Evolutionary conservation across 92 coral and sea anemone species (phyloP).

Genomic region (Nematostella vectensis): DNA sequence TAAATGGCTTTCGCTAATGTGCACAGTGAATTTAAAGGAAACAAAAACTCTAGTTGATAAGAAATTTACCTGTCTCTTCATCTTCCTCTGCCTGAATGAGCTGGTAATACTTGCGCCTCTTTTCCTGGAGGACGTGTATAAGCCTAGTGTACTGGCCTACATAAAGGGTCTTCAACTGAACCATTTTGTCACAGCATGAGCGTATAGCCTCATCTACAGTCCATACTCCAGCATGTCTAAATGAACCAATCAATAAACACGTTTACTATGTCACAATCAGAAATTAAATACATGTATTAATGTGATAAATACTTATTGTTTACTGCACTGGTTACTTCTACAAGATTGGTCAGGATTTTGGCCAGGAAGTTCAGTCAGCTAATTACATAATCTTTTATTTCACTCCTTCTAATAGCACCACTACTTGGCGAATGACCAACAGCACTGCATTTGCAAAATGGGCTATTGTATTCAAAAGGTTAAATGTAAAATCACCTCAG

Average conservation of each 20-base stretch:
- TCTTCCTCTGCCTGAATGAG: slow-evolving; percentile 81
- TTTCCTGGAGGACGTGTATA: slow-evolving; percentile 82
- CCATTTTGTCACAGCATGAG: slow-evolving; percentile 88
- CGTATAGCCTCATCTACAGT: slow-evolving; percentile 83
- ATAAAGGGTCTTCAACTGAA: slow-evolving; percentile 69
- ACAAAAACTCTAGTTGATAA: too few relatives aligned
- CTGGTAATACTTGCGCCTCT: slow-evolving; percentile 74
- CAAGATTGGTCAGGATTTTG: not conserved
- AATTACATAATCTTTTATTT: too few relatives aligned
- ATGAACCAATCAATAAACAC: not conserved
- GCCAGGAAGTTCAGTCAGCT: too few relatives aligned
- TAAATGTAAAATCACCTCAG: slow-evolving; percentile 50
- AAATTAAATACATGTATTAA: too few relatives aligned
- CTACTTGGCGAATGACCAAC: too few relatives aligned
- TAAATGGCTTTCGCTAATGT: too few relatives aligned
- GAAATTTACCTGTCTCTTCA: slow-evolving; percentile 58
- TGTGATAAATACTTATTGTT: too few relatives aligned
- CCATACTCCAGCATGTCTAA: slow-evolving; percentile 98
- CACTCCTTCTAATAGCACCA: too few relatives aligned
- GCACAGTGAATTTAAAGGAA: not conserved
- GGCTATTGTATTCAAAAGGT: too few relatives aligned
- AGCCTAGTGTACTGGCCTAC: slow-evolving; percentile 90
- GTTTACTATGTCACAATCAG: too few relatives aligned
- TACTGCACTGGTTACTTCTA: too few relatives aligned
- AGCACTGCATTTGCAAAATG: too few relatives aligned